These are phyloP conservation scores for Gymnopithys bicolor DNA, from an alignment of 2,797 vertebrate species.

Conservation along the genomic window DNA sequence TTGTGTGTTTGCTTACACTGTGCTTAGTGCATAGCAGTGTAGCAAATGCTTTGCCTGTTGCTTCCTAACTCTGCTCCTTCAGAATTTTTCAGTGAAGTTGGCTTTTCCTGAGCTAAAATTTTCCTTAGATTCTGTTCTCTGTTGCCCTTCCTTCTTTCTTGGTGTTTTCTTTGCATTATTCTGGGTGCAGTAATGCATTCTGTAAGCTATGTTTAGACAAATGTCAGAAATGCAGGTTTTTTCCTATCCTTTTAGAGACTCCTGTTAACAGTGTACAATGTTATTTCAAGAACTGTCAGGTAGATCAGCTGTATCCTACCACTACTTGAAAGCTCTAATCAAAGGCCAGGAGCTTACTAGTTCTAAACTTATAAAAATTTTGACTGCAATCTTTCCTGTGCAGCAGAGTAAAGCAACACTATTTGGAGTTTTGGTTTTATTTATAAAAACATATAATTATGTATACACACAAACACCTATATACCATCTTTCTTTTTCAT, in stretches of 20 bases:
- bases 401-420: background rate
- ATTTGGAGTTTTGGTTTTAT: background rate
- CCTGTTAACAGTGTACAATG: background rate
- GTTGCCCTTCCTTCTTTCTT: background rate
- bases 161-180: background rate
- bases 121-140: background rate
- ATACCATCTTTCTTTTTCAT: background rate
- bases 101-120: background rate
- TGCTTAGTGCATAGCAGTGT: background rate
- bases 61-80: background rate
- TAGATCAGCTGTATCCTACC: background rate
- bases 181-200: background rate
- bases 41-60: background rate
- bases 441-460: background rate
- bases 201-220: background rate
- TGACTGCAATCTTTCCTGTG: background rate
- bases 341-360: background rate
- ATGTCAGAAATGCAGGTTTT: background rate
- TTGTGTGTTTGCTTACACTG: background rate
- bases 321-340: background rate
- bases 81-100: background rate
- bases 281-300: background rate
- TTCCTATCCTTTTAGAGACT: background rate
- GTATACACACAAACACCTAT: rapidly evolving
- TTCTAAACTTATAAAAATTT: background rate